Evolutionary conservation across 1,140 invertebrate species (phyloP), one percentile per base, ranked within the genome.

Genomic region (Pseudoatta argentina): DNA sequence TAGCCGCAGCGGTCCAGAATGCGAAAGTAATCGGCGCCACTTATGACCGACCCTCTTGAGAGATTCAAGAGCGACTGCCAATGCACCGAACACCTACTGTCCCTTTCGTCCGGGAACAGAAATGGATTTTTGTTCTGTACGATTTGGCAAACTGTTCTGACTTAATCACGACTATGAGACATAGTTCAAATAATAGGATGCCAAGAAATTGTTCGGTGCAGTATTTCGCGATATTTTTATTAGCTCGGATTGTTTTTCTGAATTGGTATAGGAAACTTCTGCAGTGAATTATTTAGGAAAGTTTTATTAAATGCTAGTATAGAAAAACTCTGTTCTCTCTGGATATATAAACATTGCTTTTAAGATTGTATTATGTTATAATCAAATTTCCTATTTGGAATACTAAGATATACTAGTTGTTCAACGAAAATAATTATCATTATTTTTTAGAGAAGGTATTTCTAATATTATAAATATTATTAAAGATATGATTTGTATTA

Each of bases 1-100:
- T 90, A 90, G 89, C 81, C 48, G 16, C 88, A 59, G 76, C 88
- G 89, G 34, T 89, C 76, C 89, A 89, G 86, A 87, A 89, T 88
- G 87, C 86, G 86, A 89, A 77, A 66, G 76, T 75, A 85, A 83
- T 86, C 85, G 67, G 16, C 51, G 75, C 44, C 57, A 67, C 88
- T 79, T 81, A 7, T 67, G 88, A 87, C 85, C 81, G 81, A 82
- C 53, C 72, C 88, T 77, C 86, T 77, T 51, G 76, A 81, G 27
- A 90, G 88, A 87, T 77, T 82, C 81, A 71, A 64, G 51, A 59
- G 64, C 89, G 79, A 90, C 89, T 89, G 89, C 88, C 88, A 90
- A 88, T 88, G 76, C 72, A 83, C 59, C 34, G 34, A 34, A 78
- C 48, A 53, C 51, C 21, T 53, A 59, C 67, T 59, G 21, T 86